A percentile compares a stretch with the other conserved stretches of the same genome.
Evolutionary conservation across 2,113 vertebrate genomes (phyloP).

Genomic region (Hippopotamus amphibius): DNA sequence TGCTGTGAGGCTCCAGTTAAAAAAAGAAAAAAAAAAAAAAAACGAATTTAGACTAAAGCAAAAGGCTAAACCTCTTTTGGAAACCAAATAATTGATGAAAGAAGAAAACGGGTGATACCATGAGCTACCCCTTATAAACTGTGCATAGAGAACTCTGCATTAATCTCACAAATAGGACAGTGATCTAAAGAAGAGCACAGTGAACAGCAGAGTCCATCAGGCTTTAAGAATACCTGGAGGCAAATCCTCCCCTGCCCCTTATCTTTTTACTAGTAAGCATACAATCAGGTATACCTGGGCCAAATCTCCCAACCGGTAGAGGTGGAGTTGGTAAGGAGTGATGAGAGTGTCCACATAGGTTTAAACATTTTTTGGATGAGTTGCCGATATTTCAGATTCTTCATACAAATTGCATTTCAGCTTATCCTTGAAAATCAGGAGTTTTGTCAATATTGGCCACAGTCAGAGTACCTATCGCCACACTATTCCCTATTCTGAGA

Average conservation of each 20-base stretch:
- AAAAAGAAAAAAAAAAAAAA: background rate
- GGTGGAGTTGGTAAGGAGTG: background rate
- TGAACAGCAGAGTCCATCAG: background rate
- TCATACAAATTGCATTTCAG: background rate
- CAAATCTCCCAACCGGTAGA: background rate
- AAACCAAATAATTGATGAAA: background rate
- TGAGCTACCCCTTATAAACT: background rate
- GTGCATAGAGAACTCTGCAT: background rate
- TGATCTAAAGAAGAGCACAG: no score
- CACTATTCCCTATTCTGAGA: background rate
- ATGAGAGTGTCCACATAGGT: background rate
- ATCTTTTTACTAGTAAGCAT: background rate
- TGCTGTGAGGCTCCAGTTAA: background rate
- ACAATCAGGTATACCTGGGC: background rate
- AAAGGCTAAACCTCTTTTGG: background rate
- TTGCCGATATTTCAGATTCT: background rate
- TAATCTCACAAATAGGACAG: background rate
- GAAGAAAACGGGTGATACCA: background rate
- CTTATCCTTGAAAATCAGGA: background rate
- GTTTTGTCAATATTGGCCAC: background rate
- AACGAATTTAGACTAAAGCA: slow-evolving; percentile 75
- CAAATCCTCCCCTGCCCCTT: background rate
- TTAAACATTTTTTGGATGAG: background rate
- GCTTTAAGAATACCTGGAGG: background rate
- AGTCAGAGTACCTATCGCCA: background rate